Conservation (phyloP, 1,140 invertebrate genomes). For the Teleogryllus occipitalis region DNA sequence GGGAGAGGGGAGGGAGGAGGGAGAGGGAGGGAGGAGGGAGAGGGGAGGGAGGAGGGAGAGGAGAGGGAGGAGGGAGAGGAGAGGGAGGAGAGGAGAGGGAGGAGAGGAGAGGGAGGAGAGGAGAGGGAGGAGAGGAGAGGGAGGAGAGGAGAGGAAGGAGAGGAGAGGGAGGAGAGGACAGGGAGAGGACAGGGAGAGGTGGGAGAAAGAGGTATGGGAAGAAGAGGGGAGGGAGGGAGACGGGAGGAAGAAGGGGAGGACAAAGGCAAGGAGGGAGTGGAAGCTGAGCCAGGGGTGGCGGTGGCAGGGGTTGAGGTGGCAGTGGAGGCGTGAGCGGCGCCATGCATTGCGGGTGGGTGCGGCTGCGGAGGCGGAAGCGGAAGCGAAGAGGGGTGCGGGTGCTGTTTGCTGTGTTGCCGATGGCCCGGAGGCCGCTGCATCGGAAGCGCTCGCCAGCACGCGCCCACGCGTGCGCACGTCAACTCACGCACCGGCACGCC, state of each 20-base stretch:
- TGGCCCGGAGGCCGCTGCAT: no score
- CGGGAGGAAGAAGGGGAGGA: background rate
- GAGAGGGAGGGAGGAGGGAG: background rate
- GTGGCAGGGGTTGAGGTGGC: background rate
- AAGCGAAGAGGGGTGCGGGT: no score
- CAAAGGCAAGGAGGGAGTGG: background rate
- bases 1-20: background rate
- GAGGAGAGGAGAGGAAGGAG: background rate
- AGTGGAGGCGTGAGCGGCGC: no score
- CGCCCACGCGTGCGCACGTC: no score
- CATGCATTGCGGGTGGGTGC: no score
- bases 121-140: background rate
- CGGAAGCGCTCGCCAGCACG: no score
- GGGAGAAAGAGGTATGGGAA: background rate
- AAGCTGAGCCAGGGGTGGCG: slow-evolving; percentile 6
- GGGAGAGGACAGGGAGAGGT: background rate
- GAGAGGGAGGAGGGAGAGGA: no score
- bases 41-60: background rate
- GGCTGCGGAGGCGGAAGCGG: no score
- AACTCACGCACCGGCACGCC: no score
- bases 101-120: background rate
- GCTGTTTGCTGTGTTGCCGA: no score
- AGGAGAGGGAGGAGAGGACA: background rate
- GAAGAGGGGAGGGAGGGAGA: background rate
- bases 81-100: background rate